Conservation (phyloP, 2,797 vertebrate genomes). For the Distichodus sexfasciatus region DNA sequence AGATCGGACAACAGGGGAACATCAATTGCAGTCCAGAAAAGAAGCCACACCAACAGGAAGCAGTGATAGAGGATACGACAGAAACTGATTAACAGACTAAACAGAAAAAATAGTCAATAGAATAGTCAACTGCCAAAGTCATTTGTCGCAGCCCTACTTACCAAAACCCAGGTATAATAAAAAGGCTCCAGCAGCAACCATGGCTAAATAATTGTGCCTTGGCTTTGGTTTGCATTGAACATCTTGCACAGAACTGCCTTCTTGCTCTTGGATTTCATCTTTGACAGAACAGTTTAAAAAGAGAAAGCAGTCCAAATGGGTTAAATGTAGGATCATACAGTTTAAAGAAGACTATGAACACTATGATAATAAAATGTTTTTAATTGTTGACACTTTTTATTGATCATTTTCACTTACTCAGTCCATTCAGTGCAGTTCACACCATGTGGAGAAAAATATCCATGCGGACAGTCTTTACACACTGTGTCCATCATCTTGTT, state of each 20-base stretch:
- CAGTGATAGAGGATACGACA: no score
- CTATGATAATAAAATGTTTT: not conserved
- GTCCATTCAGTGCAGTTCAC: slow-evolving; percentile 48
- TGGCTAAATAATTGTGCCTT: not conserved
- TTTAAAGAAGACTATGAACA: not conserved
- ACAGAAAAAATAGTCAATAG: no score
- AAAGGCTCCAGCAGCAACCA: not conserved
- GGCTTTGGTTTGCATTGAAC: slow-evolving; percentile 4
- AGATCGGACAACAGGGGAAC: no score
- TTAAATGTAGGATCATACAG: not conserved
- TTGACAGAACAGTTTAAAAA: slow-evolving; percentile 12
- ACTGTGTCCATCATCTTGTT: slow-evolving; percentile 45
- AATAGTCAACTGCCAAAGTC: no score
- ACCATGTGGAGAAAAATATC: slow-evolving; percentile 49
- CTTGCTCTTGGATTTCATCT: not conserved
- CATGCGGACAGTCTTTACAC: slow-evolving; percentile 51
- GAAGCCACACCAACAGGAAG: no score
- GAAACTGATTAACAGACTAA: no score
- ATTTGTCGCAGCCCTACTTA: no score
- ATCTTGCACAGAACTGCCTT: slow-evolving; percentile 13
- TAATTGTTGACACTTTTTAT: not conserved
- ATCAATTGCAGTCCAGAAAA: no score
- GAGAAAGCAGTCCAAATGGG: not conserved
- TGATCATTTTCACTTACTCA: slow-evolving; percentile 39
- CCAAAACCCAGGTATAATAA: not conserved